Base-by-base conservation (phyloP, 2,797 vertebrate genomes). In the Dendrocincla fuliginosa region DNA sequence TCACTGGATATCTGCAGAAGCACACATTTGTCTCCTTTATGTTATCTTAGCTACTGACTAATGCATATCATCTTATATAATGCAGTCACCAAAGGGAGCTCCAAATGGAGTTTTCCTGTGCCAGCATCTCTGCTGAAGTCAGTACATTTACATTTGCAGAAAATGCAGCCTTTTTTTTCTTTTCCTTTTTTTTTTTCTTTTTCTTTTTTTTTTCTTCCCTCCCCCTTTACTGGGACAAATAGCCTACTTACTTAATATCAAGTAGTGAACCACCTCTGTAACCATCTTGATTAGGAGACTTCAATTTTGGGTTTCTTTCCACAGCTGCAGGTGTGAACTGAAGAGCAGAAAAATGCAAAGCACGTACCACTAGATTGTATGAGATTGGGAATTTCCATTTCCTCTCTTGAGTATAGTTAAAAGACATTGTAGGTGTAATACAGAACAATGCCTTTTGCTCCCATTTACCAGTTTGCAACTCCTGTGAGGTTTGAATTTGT, bases 311-410 rank as follows among this genome's bases (percentile, higher is more conserved):
- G 35, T 88, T 77, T 50, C 64, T 71, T 10, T 42, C 16, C 28
- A 39, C 16, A 53, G 30, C 16, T 22, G 24, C 0, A 0, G 23
- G 35, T 13, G 1, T 18, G 47, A 91, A 56, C 33, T 17, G 53
- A 68, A 71, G 37, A 3, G 0, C 24, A 56, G 9, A 46, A 18
- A 69, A 56, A 12, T 50, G 9, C 9, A 6, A 41, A 90, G 44
- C 3, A 8, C 19, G 14, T 24, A 4, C 8, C 39, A 20, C 9
- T 37, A 61, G 24, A 28, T 11, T 0, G 1, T 35, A 37, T 0
- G 3, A 64, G 16, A 56, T 7, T 55, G 27, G 24, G 11, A 55
- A 27, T 78, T n/a, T 30, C 11, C 46, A 23, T 57, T 90, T 90
- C 39, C 8, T 77, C 42, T 77, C n/a, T 8, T 23, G 25, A 30